phyloP scores from a whole-genome alignment of 2,113 vertebrate genomes.

The Heteronetta atricapilla region DNA sequence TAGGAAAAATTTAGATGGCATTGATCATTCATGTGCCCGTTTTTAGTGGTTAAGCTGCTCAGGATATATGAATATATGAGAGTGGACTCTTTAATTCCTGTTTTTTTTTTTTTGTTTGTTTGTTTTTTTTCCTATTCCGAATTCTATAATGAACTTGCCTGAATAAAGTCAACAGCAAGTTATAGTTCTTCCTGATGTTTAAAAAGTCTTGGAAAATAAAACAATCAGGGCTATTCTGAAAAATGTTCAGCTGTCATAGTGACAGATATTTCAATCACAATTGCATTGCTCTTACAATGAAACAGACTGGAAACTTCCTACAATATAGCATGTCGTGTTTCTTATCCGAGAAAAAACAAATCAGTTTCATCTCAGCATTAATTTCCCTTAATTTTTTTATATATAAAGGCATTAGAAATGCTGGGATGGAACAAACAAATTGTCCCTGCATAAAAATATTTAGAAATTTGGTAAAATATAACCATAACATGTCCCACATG shows the following conservation, averaged over 20 bases:
- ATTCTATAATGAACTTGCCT: background rate
- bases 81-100: background rate
- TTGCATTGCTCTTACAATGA: background rate
- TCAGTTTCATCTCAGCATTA: background rate
- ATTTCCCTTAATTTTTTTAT: background rate
- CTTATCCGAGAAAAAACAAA: background rate
- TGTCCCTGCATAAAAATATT: background rate
- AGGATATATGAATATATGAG: background rate
- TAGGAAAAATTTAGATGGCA: background rate
- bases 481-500: background rate
- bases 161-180: background rate
- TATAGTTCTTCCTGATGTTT: background rate
- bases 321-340: background rate
- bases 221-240: background rate
- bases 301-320: background rate
- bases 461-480: background rate
- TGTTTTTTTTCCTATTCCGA: too few relatives aligned
- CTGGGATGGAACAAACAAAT: background rate
- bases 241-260: background rate
- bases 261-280: background rate
- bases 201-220: background rate
- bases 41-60: background rate
- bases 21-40: background rate
- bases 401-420: background rate
- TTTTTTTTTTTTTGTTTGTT: too few relatives aligned